These are phyloP conservation scores for Gorsachius magnificus DNA, from an alignment of 2,797 vertebrate species.

Conservation along the genomic window DNA sequence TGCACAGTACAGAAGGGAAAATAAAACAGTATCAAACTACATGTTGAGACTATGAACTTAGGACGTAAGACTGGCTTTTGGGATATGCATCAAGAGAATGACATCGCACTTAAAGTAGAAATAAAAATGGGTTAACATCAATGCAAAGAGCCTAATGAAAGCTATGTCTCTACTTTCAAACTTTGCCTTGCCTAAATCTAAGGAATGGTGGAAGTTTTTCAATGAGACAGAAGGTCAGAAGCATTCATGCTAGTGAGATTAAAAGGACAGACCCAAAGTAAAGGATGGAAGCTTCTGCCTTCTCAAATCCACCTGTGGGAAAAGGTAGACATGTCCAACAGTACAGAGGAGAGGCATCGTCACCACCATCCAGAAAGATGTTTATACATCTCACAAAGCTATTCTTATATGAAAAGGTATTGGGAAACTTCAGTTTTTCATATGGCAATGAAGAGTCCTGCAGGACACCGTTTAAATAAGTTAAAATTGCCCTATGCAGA, in stretches of 20 bases:
- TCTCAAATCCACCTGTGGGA: not conserved
- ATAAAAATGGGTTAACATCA: not conserved
- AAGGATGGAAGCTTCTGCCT: not conserved
- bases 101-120: not conserved
- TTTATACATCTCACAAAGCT: not conserved
- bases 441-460: not conserved
- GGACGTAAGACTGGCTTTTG: not conserved
- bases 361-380: not conserved
- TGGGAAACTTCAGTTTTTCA: not conserved
- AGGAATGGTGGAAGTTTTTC: not conserved
- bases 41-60: not conserved
- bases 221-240: not conserved
- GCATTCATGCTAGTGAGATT: not conserved
- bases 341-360: not conserved
- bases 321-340: not conserved
- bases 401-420: not conserved
- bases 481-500: conserved; percentile 17
- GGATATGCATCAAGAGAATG: not conserved
- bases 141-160: not conserved
- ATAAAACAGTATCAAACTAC: not conserved
- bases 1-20: not conserved
- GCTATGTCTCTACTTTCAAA: not conserved
- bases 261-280: not conserved
- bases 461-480: not conserved
- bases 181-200: not conserved